Percentiles rank a stretch among this genome's conserved stretches.
Conservation (phyloP, 2,113 vertebrate species). For the Pelecanoides urinatrix region DNA sequence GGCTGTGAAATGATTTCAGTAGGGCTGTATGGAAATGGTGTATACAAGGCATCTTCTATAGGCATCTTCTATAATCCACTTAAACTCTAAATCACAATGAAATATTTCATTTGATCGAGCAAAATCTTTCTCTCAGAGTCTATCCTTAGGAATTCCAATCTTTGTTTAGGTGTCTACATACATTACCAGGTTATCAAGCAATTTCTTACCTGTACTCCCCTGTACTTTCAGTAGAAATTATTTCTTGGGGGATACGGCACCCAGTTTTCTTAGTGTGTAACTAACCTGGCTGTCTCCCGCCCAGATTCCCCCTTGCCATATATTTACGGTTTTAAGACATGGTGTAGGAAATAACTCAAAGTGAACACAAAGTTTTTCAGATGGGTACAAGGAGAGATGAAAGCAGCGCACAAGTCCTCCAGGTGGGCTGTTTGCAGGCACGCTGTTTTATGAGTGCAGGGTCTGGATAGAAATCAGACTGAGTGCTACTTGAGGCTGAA, state of each 20-base stretch:
- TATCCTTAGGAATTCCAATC: not conserved
- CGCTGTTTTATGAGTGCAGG: not conserved
- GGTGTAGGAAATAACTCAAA: not conserved
- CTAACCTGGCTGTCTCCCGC: not conserved
- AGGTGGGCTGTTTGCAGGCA: not conserved
- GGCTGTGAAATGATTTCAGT: not conserved
- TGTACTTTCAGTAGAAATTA: not conserved
- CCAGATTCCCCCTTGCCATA: not conserved
- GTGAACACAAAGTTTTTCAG: not conserved
- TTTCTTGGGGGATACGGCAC: not conserved
- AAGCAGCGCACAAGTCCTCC: not conserved
- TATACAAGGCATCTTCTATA: not conserved
- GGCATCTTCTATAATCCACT: not conserved
- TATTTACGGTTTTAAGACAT: not conserved
- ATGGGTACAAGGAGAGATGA: not conserved
- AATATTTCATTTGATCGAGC: not conserved
- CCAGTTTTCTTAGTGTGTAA: not conserved
- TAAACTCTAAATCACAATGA: not conserved
- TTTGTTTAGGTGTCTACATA: not conserved
- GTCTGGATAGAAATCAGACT: not conserved
- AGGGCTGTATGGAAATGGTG: not conserved
- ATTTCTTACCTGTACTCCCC: not conserved
- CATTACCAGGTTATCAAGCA: not conserved
- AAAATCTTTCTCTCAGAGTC: not conserved
- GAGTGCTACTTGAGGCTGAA: constrained; percentile 21